Base-by-base conservation (phyloP, 2,797 vertebrate genomes). In the Lepus oiostolus region DNA sequence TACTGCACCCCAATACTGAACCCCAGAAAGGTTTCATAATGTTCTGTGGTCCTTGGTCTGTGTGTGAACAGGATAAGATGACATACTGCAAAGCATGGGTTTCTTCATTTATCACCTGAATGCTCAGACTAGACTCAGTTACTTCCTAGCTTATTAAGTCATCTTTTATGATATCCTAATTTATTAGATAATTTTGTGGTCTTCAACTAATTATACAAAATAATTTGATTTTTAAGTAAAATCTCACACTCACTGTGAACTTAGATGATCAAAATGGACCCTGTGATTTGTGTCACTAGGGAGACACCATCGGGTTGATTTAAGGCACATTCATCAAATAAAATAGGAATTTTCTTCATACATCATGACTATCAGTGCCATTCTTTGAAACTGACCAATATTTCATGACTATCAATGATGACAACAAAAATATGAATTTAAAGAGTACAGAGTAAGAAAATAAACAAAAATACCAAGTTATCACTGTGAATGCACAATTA, bases 211-310 rank as follows among this genome's bases (percentile, higher is more conserved):
- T 86, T 82, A 96, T 84, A 21, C 16, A 82, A 30, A 97, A 95
- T 96, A 90, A 96, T 96, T 96, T 67, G 0, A 60, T 12, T 96
- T 97, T 96, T 68, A 95, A 95, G 85, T n/a, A 52, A 95, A 90
- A 90, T 96, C 81, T 95, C 80, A 47, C 50, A 58, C 22, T 63
- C 42, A 42, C 0, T 67, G 85, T 77, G 24, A 58, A 65, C 70
- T 90, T 93, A 83, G 62, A 86, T 0, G 4, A 80, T 47, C 89
- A 58, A 72, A 38, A 85, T 84, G 62, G 77, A 93, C 58, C 22
- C 71, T 86, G 14, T 81, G 81, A 84, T 80, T 71, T 76, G 17
- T 54, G 32, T 22, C 89, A 32, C 1, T 63, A 50, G 28, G 60
- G 97, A 65, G 91, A 95, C 89, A 92, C 7, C 24, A 16, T 5